These are phyloP conservation scores for Porites rus DNA, from an alignment of 92 coral and sea anemone species.

Conservation along the genomic window DNA sequence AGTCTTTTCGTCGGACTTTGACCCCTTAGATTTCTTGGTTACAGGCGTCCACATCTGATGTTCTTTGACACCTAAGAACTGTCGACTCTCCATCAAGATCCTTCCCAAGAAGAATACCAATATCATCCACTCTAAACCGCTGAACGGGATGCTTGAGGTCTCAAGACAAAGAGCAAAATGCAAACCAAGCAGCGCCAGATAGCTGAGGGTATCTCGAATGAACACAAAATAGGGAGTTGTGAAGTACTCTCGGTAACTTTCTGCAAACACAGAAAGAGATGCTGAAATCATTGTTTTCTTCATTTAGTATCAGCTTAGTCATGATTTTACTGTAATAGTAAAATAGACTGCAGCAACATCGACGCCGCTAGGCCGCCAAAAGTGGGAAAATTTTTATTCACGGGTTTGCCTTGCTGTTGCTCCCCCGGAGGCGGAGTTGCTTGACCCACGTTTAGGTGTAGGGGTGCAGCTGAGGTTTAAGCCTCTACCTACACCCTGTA, in stretches of 20 bases:
- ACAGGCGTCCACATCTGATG: background rate
- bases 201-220: conserved; percentile 10
- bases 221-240: conserved; percentile 21
- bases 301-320: background rate
- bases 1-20: background rate
- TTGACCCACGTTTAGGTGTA: too few relatives aligned
- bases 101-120: conserved; percentile 1
- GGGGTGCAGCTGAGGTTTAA: too few relatives aligned
- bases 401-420: background rate
- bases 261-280: background rate
- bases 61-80: background rate
- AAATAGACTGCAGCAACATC: background rate
- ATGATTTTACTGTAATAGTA: background rate
- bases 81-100: background rate
- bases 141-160: conserved; percentile 2
- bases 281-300: too few relatives aligned
- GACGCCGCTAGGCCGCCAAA: too few relatives aligned
- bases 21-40: background rate
- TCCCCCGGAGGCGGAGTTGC: too few relatives aligned
- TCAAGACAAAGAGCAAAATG: conserved; percentile 16
- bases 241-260: conserved; percentile 6
- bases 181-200: conserved; percentile 5
- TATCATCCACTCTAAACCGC: conserved; percentile 6
- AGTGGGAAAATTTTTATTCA: background rate
- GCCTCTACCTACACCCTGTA: too few relatives aligned